phyloP scores from a whole-genome alignment of 2,888 invertebrate genomes.

The Drosophila parthenogenetica region DNA sequence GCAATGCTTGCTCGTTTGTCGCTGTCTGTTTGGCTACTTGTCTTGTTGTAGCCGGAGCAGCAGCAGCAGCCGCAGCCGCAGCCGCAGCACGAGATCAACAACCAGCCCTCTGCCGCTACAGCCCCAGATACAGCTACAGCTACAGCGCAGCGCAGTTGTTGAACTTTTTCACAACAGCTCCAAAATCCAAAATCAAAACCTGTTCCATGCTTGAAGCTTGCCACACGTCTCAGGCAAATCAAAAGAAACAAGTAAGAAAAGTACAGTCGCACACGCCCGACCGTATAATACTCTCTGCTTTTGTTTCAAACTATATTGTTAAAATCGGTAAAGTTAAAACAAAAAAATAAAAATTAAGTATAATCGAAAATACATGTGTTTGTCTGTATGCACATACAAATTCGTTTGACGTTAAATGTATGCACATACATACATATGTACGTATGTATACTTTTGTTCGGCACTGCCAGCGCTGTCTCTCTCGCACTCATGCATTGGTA shows the following conservation, averaged over 20 bases:
- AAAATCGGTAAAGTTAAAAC: no score
- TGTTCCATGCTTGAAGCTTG: slow-evolving; percentile 70
- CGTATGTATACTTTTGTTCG: no score
- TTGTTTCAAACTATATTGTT: no score
- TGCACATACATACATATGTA: no score
- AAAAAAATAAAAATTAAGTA: no score
- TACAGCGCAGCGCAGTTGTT: slow-evolving; percentile 61
- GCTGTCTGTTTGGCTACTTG: slow-evolving; percentile 70
- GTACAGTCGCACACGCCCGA: no score
- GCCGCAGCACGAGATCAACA: slow-evolving; percentile 12
- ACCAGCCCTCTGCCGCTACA: slow-evolving; percentile 7
- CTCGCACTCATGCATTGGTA: no score
- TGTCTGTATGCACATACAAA: no score
- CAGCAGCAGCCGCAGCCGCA: slow-evolving; percentile 15
- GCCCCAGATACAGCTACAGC: slow-evolving; percentile 6
- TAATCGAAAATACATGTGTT: no score
- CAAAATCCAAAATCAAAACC: slow-evolving; percentile 74
- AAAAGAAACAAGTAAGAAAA: slow-evolving; percentile 29
- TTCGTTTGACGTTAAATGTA: no score
- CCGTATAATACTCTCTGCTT: no score
- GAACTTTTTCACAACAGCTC: slow-evolving; percentile 73
- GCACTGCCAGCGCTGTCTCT: no score
- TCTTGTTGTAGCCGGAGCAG: slow-evolving; percentile 52
- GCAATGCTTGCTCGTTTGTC: slow-evolving; percentile 73
- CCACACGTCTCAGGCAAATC: slow-evolving; percentile 77